These are phyloP conservation scores for Machimus atricapillus DNA, from an alignment of 2,888 invertebrate genomes.

Conservation along the genomic window DNA sequence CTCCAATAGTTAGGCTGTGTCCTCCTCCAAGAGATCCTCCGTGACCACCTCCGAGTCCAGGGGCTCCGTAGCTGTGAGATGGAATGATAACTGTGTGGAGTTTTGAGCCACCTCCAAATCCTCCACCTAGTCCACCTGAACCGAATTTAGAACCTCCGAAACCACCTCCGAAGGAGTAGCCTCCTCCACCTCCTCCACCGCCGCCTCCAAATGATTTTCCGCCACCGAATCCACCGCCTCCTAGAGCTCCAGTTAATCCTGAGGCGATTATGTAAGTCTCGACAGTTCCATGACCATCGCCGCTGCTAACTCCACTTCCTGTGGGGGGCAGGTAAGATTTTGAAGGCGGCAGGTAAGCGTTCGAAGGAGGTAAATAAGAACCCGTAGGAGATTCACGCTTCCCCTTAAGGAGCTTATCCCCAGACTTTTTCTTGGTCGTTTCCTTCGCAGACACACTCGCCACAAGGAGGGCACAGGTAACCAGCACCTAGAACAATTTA, in stretches of 20 bases:
- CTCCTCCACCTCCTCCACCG: background rate
- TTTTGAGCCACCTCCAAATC: background rate
- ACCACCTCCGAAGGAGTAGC: background rate
- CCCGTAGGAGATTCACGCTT: constrained; percentile 43
- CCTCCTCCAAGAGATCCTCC: background rate
- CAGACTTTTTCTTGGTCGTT: constrained; percentile 28
- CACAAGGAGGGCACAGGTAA: background rate
- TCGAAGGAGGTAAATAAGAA: constrained; percentile 33
- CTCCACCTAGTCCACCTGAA: background rate
- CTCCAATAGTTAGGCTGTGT: background rate
- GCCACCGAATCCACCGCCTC: background rate
- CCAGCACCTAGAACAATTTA: constrained; percentile 8
- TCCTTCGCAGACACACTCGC: constrained; percentile 36
- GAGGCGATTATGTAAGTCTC: constrained; percentile 31
- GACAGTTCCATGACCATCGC: background rate
- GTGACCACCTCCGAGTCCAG: background rate
- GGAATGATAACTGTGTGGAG: constrained; percentile 9
- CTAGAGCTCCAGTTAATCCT: background rate
- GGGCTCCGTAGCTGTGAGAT: background rate
- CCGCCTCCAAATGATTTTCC: background rate
- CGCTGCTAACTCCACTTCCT: background rate
- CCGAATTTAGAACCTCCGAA: background rate
- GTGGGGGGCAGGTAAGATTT: constrained; percentile 16
- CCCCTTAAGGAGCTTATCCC: constrained; percentile 36
- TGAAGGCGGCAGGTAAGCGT: constrained; percentile 9